These are phyloP conservation scores for Oxytorus armatus DNA, from an alignment of 2,888 invertebrate species.

Conservation along the genomic window DNA sequence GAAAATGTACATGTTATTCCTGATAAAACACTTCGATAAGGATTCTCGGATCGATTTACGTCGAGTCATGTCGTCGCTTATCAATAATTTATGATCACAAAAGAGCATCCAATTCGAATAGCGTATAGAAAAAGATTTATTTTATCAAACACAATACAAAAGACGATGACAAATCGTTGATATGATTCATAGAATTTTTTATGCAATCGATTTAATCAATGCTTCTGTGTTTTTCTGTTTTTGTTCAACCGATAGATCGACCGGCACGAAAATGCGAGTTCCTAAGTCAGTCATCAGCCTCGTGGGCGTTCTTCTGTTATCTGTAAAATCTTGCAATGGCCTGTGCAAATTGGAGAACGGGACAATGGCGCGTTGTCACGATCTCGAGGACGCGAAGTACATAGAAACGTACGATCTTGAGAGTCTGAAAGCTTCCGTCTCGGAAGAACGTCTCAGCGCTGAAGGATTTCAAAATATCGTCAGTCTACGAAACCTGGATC, in stretches of 20 bases:
- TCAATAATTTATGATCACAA: conserved; percentile 59
- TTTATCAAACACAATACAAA: neutral
- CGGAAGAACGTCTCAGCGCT: conserved; percentile 67
- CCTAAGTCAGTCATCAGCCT: conserved; percentile 70
- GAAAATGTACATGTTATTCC: conserved; percentile 47
- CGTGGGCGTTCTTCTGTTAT: conserved; percentile 70
- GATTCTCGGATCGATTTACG: conserved; percentile 16
- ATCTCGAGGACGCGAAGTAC: conserved; percentile 77
- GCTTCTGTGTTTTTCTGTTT: conserved; percentile 25
- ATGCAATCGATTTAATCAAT: neutral
- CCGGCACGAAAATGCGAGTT: conserved; percentile 77
- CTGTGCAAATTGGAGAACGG: conserved; percentile 75
- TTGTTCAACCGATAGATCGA: conserved; percentile 68
- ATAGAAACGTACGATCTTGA: conserved; percentile 76
- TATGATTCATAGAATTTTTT: neutral
- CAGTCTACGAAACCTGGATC: conserved; percentile 87
- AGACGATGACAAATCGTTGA: conserved; percentile 12
- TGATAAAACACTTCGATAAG: conserved; percentile 56
- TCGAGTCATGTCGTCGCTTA: conserved; percentile 47
- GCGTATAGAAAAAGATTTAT: neutral
- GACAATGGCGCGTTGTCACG: conserved; percentile 74
- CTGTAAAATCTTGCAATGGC: conserved; percentile 69
- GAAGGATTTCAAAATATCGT: conserved; percentile 84
- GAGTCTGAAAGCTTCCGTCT: conserved; percentile 70
- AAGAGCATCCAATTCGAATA: neutral